phyloP scores from a whole-genome alignment of 2,888 invertebrate species.

The Phengaris alcon region DNA sequence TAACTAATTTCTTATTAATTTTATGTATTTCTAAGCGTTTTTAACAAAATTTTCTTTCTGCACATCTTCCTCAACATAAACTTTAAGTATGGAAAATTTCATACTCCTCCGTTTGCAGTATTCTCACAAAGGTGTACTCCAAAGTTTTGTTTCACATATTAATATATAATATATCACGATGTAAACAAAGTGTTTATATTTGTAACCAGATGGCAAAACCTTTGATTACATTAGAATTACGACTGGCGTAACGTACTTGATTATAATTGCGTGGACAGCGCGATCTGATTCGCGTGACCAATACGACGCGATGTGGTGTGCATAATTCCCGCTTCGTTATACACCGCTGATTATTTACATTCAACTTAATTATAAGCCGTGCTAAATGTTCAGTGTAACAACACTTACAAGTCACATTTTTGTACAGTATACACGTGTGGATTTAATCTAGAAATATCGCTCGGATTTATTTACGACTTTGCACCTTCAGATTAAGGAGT shows the following conservation, averaged over 20 bases:
- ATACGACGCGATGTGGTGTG: constrained; percentile 63
- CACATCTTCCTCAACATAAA: too few relatives aligned
- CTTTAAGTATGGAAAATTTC: too few relatives aligned
- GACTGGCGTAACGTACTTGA: constrained; percentile 68
- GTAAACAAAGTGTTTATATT: constrained; percentile 38
- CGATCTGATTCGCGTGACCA: constrained; percentile 76
- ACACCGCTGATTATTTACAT: constrained; percentile 37
- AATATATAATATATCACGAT: too few relatives aligned
- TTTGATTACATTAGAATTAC: constrained; percentile 78
- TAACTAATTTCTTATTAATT: too few relatives aligned
- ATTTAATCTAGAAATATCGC: constrained; percentile 79
- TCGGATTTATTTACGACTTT: constrained; percentile 72
- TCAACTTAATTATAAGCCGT: constrained; percentile 32
- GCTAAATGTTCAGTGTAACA: not conserved
- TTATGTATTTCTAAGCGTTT: too few relatives aligned
- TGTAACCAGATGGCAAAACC: constrained; percentile 63
- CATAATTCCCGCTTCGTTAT: constrained; percentile 29
- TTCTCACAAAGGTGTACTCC: too few relatives aligned
- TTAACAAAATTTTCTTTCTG: too few relatives aligned
- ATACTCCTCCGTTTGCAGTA: too few relatives aligned
- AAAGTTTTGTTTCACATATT: too few relatives aligned
- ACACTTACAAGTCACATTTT: constrained; percentile 42
- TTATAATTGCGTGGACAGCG: constrained; percentile 77
- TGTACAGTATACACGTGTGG: constrained; percentile 60
- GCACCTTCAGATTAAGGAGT: constrained; percentile 69